phyloP scores from a whole-genome alignment of 2,113 vertebrate species.

The Illadopsis cleaveri region DNA sequence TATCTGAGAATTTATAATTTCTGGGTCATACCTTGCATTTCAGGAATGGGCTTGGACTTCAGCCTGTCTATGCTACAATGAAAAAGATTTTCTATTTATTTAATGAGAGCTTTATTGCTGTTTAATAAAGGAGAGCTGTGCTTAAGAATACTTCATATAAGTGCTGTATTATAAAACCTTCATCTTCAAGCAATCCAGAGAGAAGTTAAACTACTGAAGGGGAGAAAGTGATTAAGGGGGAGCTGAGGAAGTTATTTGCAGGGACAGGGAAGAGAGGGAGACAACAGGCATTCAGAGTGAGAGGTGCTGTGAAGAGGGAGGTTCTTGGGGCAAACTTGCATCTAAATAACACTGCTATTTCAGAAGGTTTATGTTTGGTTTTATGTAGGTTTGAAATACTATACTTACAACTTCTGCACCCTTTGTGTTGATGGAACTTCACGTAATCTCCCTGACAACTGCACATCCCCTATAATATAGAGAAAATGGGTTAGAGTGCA shows the following conservation, averaged over 20 bases:
- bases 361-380: background rate
- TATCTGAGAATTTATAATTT: background rate
- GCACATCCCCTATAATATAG: background rate
- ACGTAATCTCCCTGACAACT: background rate
- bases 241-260: background rate
- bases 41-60: background rate
- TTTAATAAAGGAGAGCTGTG: background rate
- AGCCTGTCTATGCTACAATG: background rate
- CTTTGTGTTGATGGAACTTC: background rate
- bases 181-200: background rate
- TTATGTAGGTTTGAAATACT: background rate
- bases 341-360: background rate
- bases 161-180: background rate
- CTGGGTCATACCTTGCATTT: background rate
- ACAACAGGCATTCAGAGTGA: background rate
- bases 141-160: background rate
- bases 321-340: background rate
- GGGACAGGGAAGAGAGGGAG: background rate
- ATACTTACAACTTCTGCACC: background rate
- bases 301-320: background rate
- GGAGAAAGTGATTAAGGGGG: background rate
- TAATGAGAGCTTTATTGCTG: background rate
- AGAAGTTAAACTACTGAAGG: background rate
- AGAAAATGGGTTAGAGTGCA: background rate
- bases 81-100: background rate